Evolutionary conservation across 2,888 invertebrate genomes (phyloP).

Genomic region (Cinara cedri): DNA sequence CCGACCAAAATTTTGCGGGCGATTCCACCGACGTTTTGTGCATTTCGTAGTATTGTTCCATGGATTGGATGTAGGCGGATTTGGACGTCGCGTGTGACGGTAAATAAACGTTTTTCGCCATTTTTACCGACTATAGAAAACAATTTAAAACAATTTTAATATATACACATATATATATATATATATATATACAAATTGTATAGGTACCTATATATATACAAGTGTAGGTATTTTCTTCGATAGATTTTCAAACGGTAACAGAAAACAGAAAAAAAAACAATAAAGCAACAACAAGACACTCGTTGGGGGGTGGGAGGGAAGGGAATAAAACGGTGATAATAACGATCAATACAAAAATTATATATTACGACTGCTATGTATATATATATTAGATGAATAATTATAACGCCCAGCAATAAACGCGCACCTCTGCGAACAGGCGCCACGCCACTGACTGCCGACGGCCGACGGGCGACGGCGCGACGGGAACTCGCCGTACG

Average conservation of each 20-base stretch:
- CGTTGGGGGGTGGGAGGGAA: too few relatives aligned
- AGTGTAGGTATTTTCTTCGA: neutral
- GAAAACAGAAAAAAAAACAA: neutral
- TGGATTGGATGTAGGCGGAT: slow-evolving; percentile 72
- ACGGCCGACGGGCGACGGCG: neutral
- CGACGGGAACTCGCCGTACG: slow-evolving; percentile 20
- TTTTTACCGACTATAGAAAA: neutral
- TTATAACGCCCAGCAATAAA: neutral
- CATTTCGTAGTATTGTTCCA: slow-evolving; percentile 81
- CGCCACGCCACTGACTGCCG: slow-evolving; percentile 44
- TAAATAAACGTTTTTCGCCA: slow-evolving; percentile 65
- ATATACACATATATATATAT: too few relatives aligned
- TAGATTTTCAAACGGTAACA: neutral
- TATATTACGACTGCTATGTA: slow-evolving; percentile 1
- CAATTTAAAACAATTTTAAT: too few relatives aligned
- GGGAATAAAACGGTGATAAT: neutral
- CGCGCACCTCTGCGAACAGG: neutral
- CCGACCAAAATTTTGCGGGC: slow-evolving; percentile 91
- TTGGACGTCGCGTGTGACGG: slow-evolving; percentile 68
- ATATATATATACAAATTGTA: too few relatives aligned
- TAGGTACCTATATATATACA: neutral
- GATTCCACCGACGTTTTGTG: slow-evolving; percentile 85
- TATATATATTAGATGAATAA: neutral
- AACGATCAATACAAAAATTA: slow-evolving; percentile 25
- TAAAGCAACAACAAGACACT: neutral